These are phyloP conservation scores for Poecilia wingei DNA, from an alignment of 2,797 vertebrate genomes.

Conservation along the genomic window DNA sequence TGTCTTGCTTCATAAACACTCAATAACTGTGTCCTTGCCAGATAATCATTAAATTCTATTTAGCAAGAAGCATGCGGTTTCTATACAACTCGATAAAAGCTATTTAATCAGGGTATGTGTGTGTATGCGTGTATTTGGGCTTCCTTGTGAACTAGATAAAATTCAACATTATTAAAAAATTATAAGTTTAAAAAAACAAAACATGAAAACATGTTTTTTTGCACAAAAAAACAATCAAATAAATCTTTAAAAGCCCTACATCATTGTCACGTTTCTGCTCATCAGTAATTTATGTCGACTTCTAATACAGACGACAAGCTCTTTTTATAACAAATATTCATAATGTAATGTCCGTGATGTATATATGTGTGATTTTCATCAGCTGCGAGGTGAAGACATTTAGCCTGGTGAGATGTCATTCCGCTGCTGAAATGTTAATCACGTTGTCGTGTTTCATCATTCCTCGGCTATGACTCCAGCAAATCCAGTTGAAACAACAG, in stretches of 20 bases:
- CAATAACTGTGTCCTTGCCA: not conserved
- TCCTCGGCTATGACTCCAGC: not conserved
- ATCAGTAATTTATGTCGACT: not conserved
- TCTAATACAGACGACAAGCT: not conserved
- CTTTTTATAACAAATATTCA: not conserved
- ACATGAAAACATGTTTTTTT: not conserved
- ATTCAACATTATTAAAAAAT: not conserved
- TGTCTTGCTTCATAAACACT: not conserved
- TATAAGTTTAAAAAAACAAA: not conserved
- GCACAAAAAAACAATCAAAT: not conserved
- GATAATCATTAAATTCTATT: not conserved
- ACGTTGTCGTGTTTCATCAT: constrained; percentile 1
- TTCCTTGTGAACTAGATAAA: not conserved
- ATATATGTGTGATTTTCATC: constrained; percentile 3
- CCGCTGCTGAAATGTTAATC: constrained; percentile 28
- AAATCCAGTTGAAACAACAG: constrained; percentile 24
- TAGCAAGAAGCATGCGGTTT: not conserved
- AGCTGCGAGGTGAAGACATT: constrained; percentile 5
- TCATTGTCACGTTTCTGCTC: not conserved
- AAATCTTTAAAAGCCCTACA: not conserved
- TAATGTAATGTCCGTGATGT: not conserved
- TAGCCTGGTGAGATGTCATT: not conserved
- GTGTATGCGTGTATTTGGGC: not conserved
- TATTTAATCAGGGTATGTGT: not conserved
- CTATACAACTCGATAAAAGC: not conserved